phyloP scores from a whole-genome alignment of 2,888 invertebrate genomes.

The Clistopyga incitator region DNA sequence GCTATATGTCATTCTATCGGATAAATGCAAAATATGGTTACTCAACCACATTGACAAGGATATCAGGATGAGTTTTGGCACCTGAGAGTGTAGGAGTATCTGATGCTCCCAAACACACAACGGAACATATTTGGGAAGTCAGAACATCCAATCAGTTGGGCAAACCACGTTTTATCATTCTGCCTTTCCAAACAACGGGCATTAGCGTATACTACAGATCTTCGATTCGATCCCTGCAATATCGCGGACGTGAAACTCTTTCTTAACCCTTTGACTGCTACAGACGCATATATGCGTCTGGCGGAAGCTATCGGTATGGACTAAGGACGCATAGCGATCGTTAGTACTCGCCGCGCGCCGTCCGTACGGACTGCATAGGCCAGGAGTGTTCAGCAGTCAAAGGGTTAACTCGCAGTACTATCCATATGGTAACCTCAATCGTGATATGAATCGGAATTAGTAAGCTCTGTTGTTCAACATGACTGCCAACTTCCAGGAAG shows the following conservation, averaged over 20 bases:
- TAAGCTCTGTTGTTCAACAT: conserved; percentile 73
- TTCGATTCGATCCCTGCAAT: conserved; percentile 73
- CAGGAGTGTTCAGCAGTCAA: too few species aligned
- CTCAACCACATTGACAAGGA: conserved; percentile 64
- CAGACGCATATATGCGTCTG: too few species aligned
- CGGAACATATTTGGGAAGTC: conserved; percentile 75
- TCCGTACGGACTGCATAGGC: too few species aligned
- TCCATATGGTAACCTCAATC: conserved; percentile 76
- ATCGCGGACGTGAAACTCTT: conserved; percentile 79
- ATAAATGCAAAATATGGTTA: conserved; percentile 63
- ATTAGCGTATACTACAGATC: conserved; percentile 67
- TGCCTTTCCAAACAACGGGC: conserved; percentile 81
- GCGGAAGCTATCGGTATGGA: too few species aligned
- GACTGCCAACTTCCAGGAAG: conserved; percentile 69
- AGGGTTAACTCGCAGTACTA: too few species aligned
- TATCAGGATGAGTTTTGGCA: conserved; percentile 73
- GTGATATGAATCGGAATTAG: conserved; percentile 58
- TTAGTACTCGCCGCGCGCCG: too few species aligned
- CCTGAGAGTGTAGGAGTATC: conserved; percentile 81
- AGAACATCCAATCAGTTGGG: conserved; percentile 76
- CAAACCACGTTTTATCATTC: conserved; percentile 80
- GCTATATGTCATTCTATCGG: conserved; percentile 61
- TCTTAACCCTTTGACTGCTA: conserved; percentile 79
- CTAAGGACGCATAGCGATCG: too few species aligned
- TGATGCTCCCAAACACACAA: conserved; percentile 77